Conservation (phyloP, 2,888 invertebrate species). For the Falcaria lacertinaria region DNA sequence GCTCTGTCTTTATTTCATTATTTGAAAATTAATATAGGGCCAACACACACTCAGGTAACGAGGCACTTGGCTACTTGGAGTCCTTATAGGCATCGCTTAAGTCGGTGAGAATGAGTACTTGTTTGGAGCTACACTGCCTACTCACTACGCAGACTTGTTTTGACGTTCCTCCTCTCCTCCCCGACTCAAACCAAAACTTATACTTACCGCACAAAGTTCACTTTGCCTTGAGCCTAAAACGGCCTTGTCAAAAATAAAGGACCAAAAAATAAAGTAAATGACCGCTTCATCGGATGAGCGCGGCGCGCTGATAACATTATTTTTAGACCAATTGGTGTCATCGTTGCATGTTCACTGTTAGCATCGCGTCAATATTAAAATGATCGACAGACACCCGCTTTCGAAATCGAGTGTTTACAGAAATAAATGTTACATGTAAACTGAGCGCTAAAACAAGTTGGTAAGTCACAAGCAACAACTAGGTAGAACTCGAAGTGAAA, state of each 20-base stretch:
- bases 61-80: too few relatives aligned
- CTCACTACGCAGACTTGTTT: not conserved
- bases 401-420: not conserved
- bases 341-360: not conserved
- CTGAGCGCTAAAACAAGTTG: slow-evolving; percentile 17
- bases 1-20: too few relatives aligned
- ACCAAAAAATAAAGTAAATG: slow-evolving; percentile 12
- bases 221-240: not conserved
- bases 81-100: too few relatives aligned
- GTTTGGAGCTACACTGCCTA: not conserved
- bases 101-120: too few relatives aligned
- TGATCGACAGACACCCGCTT: not conserved
- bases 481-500: slow-evolving; percentile 50
- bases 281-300: slow-evolving; percentile 12
- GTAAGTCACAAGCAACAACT: slow-evolving; percentile 19
- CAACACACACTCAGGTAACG: too few relatives aligned
- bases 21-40: too few relatives aligned
- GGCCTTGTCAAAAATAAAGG: slow-evolving; percentile 11
- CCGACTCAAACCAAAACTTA: not conserved
- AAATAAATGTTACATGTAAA: slow-evolving; percentile 7
- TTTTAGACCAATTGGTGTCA: not conserved
- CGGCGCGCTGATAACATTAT: not conserved
- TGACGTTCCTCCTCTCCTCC: not conserved
- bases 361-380: too few relatives aligned
- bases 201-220: slow-evolving; percentile 3